These are phyloP conservation scores for Climacteris rufus DNA, from an alignment of 2,113 vertebrate genomes.

Conservation along the genomic window DNA sequence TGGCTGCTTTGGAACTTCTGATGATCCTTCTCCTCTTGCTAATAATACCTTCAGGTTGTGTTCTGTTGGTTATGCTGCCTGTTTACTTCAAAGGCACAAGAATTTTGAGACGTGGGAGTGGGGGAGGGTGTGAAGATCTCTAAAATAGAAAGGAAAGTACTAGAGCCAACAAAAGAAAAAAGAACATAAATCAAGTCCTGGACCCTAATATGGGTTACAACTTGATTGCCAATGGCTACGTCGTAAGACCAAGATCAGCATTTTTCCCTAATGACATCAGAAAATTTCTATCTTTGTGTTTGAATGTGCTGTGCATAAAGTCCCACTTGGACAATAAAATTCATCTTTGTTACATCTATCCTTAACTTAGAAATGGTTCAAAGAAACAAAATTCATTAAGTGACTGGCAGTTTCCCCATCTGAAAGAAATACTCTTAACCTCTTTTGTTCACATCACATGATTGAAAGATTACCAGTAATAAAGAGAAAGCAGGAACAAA, in stretches of 20 bases:
- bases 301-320: background rate
- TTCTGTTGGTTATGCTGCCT: background rate
- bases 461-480: background rate
- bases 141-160: background rate
- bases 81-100: background rate
- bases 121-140: background rate
- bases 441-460: background rate
- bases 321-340: background rate
- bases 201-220: background rate
- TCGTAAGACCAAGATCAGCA: background rate
- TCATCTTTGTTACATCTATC: background rate
- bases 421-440: background rate
- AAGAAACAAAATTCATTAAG: background rate
- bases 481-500: background rate
- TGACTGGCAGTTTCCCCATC: background rate
- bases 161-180: background rate
- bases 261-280: background rate
- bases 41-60: background rate
- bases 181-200: background rate
- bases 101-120: background rate
- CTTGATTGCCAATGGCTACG: background rate
- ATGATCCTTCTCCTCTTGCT: background rate
- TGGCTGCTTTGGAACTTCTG: background rate
- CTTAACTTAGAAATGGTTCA: background rate
- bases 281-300: background rate